Base-by-base conservation (phyloP, 2,888 invertebrate species). In the Ophion ventricosus region DNA sequence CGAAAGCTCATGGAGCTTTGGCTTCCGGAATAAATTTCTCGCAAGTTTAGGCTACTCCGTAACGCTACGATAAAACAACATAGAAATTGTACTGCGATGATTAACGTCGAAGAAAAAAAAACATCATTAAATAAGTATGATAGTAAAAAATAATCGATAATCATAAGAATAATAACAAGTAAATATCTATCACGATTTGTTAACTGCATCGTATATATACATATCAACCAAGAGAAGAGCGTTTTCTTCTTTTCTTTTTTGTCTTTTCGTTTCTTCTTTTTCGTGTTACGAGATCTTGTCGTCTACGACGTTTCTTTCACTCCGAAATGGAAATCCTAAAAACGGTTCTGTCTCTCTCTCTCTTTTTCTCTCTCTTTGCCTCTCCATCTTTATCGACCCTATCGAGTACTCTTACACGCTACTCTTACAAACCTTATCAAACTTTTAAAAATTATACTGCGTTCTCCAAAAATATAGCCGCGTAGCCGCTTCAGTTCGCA, bases 401-500 rank as follows among this genome's bases (percentile, higher is more conserved):
- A 90, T 69, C 88, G 88, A 84, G 85, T 79, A 79, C 75, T 75
- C 91, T 91, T 92, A 91, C 87, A 87, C 84, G 84, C 91, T 91
- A 91, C 89, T 91, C 87, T 92, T 93, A 92, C 89, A 92, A 93
- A 92, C 91, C 90, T 92, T 92, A 93, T 89, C 92, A 91, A 92
- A 85, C 86, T 80, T 80, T 86, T 92, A 92, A 92, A 91, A 92
- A 91, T 92, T 92, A 92, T 90, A 90, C 89, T 89, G 91, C 91
- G 90, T 90, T 93, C 92, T 93, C 93, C 49, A 93, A 93, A 93
- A 93, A 93, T 93, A 93, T 93, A 92, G 90, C 88, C 26, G 81
- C 81, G 85, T 90, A 89, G 90, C 89, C 88, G 90, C 87, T 86
- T 87, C 79, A 83, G 84, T 83, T 87, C 84, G 83, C 86, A 63